Evolutionary conservation across 2,888 invertebrate genomes (phyloP), one percentile per base, ranked within the genome.

Genomic region (Limenitis arthemis): DNA sequence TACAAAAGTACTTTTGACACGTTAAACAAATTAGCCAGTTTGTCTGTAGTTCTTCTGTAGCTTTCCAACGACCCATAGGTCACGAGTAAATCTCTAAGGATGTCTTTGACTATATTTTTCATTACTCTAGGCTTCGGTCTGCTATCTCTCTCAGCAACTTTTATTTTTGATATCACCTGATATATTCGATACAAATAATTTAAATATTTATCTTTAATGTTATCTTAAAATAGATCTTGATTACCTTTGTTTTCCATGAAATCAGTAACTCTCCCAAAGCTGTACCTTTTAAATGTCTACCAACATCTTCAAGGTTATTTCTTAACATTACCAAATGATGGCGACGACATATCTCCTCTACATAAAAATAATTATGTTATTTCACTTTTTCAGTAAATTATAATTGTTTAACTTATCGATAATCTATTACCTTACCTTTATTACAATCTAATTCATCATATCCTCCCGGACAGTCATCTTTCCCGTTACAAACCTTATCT

Each of bases 391-490:
- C 4, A 44, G 8, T 29, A 32, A 6, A 33, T 20, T 20, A 20
- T 20, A 20, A 20, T 4, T 5, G 9, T 49, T 36, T 28, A 43
- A 37, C n/a, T 38, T 48, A n/a, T n/a, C n/a, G n/a, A n/a, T n/a
- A n/a, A n/a, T n/a, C n/a, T n/a, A 11, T 44, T 29, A 48, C 12
- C 20, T 59, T 65, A 77, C 83, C 79, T 63, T 61, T 66, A 28
- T 55, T 63, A 59, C 85, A 85, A 36, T 67, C 48, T 0, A 55
- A 49, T 66, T 85, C 85, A 38, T 85, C 85, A 40, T 78, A 74
- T 31, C 68, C 72, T 31, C 62, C 60, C 2, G 70, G 69, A 54
- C 85, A 85, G 56, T 81, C 69, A 3, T 44, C 36, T 53, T 67
- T 70, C 8, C 73, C 72, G 48, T 85, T 65, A 54, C 85, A 85